phyloP scores from a whole-genome alignment of 2,113 vertebrate species.

The Anthoscopus minutus region DNA sequence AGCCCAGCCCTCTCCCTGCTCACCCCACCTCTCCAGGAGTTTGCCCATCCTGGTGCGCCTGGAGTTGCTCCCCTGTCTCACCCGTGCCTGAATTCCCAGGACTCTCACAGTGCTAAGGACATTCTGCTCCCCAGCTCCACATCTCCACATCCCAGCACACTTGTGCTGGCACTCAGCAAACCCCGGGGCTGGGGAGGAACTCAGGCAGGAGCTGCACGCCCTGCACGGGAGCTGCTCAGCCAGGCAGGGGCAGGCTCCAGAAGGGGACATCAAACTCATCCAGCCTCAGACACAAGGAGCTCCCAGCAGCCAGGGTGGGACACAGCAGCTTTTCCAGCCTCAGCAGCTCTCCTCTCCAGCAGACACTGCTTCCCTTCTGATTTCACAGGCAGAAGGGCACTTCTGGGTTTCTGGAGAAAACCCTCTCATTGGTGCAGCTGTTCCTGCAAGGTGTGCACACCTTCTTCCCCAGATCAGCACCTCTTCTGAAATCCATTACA shows the following conservation, averaged over 20 bases:
- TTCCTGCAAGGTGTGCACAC: background rate
- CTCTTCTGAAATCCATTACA: background rate
- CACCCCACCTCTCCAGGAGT: fast-evolving
- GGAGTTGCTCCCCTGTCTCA: fast-evolving
- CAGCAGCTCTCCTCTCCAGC: background rate
- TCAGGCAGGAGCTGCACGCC: background rate
- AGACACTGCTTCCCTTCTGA: background rate
- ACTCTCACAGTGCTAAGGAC: background rate
- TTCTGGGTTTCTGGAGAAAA: background rate
- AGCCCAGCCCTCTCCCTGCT: background rate
- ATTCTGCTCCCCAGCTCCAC: background rate
- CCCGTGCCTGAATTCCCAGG: fast-evolving
- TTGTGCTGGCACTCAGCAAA: background rate
- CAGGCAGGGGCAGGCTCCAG: background rate
- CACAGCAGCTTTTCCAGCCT: background rate
- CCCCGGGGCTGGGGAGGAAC: fast-evolving
- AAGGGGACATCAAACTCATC: background rate
- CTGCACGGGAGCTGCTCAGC: background rate
- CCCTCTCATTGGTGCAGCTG: fast-evolving
- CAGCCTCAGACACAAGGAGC: background rate
- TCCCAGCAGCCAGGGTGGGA: background rate
- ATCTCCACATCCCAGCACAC: background rate
- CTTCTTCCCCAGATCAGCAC: background rate
- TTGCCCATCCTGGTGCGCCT: fast-evolving
- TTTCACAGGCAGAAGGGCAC: background rate